A percentile compares a stretch with the other conserved stretches of the same genome.
phyloP scores from a whole-genome alignment of 2,797 vertebrate genomes.

The Labroides dimidiatus region DNA sequence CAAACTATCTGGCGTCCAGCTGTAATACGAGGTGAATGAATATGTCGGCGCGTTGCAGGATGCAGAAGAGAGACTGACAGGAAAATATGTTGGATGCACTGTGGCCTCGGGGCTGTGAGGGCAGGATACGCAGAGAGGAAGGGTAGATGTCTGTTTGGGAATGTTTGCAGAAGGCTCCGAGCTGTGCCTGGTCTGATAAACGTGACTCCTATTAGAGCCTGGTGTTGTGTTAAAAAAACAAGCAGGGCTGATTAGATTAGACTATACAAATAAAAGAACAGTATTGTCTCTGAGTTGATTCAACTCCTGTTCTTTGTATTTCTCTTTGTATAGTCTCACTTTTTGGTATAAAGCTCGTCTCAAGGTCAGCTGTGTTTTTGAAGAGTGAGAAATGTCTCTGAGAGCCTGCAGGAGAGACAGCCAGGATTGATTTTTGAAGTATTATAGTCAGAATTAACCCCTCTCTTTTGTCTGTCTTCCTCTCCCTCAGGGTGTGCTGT shows the following conservation, averaged over 20 bases:
- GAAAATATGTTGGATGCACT: conserved; percentile 39
- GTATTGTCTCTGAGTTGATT: conserved; percentile 6
- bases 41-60: conserved; percentile 9
- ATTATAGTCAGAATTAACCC: conserved; percentile 26
- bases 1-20: neutral
- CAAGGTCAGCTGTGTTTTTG: conserved; percentile 32
- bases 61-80: conserved; percentile 32
- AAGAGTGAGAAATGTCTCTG: conserved; percentile 2
- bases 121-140: conserved; percentile 62
- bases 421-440: conserved; percentile 15
- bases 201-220: conserved; percentile 7
- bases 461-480: conserved; percentile 36
- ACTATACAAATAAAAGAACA: conserved; percentile 21
- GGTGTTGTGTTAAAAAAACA: conserved; percentile 9
- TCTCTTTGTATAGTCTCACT: conserved; percentile 21
- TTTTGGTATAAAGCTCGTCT: conserved; percentile 34
- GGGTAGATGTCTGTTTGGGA: conserved; percentile 33
- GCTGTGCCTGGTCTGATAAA: conserved; percentile 29
- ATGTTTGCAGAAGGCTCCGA: conserved; percentile 26
- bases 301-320: conserved; percentile 4
- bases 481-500: conserved; percentile 88
- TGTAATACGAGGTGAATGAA: neutral
- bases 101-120: conserved; percentile 19
- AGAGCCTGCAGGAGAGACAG: conserved; percentile 15
- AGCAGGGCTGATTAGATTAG: neutral